Percentiles rank a stretch among this genome's conserved stretches.
Evolutionary conservation across 2,113 vertebrate species (phyloP).

Genomic region (Rallus limicola): DNA sequence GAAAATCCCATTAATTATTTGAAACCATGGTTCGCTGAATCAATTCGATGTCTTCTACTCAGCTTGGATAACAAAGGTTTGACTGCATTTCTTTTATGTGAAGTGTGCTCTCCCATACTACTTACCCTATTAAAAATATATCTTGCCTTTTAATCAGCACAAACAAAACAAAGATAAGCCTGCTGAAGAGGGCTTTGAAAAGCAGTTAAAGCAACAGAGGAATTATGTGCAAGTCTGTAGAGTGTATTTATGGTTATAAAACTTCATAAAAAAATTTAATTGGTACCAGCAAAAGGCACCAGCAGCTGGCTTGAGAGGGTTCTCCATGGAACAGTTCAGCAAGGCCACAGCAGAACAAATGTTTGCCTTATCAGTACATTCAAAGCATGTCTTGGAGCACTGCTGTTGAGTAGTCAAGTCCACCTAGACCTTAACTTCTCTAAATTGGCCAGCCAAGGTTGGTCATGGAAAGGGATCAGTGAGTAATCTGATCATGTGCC

Average conservation of each 20-base stretch:
- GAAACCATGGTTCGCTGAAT: constrained; percentile 13
- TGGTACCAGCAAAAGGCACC: constrained; percentile 33
- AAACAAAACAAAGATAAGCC: constrained; percentile 61
- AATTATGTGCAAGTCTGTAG: constrained; percentile 48
- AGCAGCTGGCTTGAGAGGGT: constrained; percentile 11
- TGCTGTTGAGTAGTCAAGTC: not conserved
- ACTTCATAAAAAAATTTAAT: constrained; percentile 58
- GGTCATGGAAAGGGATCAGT: not conserved
- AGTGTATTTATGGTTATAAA: constrained; percentile 57
- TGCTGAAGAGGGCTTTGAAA: constrained; percentile 33
- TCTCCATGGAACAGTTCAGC: constrained; percentile 2
- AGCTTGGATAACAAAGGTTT: constrained; percentile 42
- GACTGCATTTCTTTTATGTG: constrained; percentile 31
- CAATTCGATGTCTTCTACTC: constrained; percentile 28
- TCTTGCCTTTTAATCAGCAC: constrained; percentile 63
- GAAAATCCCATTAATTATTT: constrained; percentile 49
- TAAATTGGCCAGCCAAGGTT: not conserved
- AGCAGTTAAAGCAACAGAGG: constrained; percentile 40
- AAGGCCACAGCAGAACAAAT: constrained; percentile 22
- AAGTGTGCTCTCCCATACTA: constrained; percentile 36
- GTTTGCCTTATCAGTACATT: not conserved
- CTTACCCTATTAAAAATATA: constrained; percentile 61
- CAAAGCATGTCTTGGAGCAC: not conserved
- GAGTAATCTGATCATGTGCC: not conserved
- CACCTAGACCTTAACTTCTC: not conserved